Base-by-base conservation (phyloP, 2,888 invertebrate genomes). In the Mongoloraphidia duomilia region DNA sequence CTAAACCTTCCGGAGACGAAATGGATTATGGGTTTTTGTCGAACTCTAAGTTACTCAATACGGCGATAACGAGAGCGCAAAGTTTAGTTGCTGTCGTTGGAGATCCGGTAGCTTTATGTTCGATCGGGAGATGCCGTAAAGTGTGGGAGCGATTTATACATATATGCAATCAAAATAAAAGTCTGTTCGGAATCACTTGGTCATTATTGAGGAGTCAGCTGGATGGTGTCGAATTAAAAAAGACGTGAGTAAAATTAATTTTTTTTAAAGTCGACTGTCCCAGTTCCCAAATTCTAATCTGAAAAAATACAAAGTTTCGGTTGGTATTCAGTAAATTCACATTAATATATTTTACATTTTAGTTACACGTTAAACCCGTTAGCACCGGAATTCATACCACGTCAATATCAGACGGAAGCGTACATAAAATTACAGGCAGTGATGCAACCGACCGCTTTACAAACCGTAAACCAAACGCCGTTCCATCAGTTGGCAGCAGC, bases 71-170 rank as follows among this genome's bases (percentile, higher is more conserved):
- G 0, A 72, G 89, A 50, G 88, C 89, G 0, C 86, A 86, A 66
- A 84, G 84, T 57, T 66, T 88, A 44, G 86, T 90, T 0, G 85
- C 84, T 3, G 86, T 89, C 11, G 83, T 90, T 2, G 89, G 89
- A 0, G 89, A 90, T 68, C 88, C 89, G 0, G 79, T 88, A 1
- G 85, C 86, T 0, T 68, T 90, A 9, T 84, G 87, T 58, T 82
- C 87, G 0, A 76, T 87, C 44, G 89, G 89, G 8, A 75, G 82
- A 52, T 88, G 88, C 65, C 77, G 84, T 54, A 82, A 83, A 67
- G 77, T 86, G 0, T 89, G 89, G 89, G 84, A 85, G 60, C 73
- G 81, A 47, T 85, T 83, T 62, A 73, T 89, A 53, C 79, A 80
- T 59, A 78, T 79, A 46, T 84, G 84, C 59, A 75, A 80, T 59